Conservation (phyloP, 2,888 invertebrate species). For the Schizotus pectinicornis region DNA sequence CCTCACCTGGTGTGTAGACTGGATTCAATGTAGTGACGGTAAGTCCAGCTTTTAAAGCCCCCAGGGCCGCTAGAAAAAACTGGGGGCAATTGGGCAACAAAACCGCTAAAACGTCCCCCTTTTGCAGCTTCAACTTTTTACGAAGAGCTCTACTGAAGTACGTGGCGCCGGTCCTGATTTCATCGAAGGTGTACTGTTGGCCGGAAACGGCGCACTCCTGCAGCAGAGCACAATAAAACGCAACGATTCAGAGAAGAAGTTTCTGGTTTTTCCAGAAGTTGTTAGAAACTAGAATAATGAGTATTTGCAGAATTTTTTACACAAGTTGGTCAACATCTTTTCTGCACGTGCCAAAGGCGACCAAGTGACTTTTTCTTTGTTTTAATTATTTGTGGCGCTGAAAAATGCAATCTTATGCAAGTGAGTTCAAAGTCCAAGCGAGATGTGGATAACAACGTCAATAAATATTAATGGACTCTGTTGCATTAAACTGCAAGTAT, state of each 20-base stretch:
- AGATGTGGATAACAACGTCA: not conserved
- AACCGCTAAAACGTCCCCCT: conserved; percentile 73
- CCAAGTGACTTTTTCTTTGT: too few species aligned
- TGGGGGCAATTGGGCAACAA: conserved; percentile 81
- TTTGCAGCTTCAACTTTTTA: conserved; percentile 67
- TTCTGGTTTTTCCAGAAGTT: too few species aligned
- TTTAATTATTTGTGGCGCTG: too few species aligned
- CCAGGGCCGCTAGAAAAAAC: conserved; percentile 70
- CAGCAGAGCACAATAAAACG: too few species aligned
- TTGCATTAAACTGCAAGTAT: too few species aligned
- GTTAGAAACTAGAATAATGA: too few species aligned
- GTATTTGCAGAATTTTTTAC: too few species aligned
- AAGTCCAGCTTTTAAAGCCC: conserved; percentile 72
- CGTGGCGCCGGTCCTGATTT: conserved; percentile 67
- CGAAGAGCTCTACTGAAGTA: conserved; percentile 65
- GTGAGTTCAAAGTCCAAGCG: not conserved
- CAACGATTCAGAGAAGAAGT: too few species aligned
- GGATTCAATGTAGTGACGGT: conserved; percentile 78
- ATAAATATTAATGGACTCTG: too few species aligned
- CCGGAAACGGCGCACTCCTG: conserved; percentile 78
- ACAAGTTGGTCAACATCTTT: too few species aligned
- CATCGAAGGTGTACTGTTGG: conserved; percentile 73
- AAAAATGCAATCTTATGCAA: too few species aligned
- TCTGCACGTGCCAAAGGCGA: too few species aligned
- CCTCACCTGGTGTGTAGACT: conserved; percentile 64